A percentile compares a stretch with the other conserved stretches of the same genome.
These are phyloP conservation scores for Noctilio leporinus DNA, from an alignment of 2,113 vertebrate species.

Conservation along the genomic window DNA sequence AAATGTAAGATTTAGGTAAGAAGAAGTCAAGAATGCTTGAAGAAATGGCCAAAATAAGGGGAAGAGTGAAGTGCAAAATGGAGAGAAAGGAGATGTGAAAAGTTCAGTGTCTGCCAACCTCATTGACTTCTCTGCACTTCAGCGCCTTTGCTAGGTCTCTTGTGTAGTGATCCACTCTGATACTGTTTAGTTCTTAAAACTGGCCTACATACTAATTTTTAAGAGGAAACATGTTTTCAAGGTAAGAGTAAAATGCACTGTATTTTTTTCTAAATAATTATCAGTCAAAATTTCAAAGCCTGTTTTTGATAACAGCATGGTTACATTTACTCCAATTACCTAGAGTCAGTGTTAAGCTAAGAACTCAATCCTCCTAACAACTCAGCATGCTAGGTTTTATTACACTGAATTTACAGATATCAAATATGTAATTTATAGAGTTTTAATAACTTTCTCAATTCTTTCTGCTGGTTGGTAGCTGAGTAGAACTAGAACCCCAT, in stretches of 20 bases:
- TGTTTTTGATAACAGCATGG: neutral
- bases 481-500: neutral
- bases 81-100: neutral
- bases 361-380: neutral
- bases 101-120: neutral
- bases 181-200: neutral
- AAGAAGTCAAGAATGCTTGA: neutral
- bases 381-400: neutral
- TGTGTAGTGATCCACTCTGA: neutral
- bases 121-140: neutral
- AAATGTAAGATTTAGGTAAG: neutral
- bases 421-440: neutral
- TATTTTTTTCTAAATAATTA: neutral
- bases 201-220: neutral
- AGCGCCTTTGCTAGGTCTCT: neutral
- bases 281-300: neutral
- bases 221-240: neutral
- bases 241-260: neutral
- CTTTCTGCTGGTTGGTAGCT: neutral
- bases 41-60: neutral
- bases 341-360: neutral
- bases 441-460: neutral
- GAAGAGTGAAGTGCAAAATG: neutral
- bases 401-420: neutral
- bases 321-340: neutral